phyloP scores from a whole-genome alignment of 2,113 vertebrate genomes.

The Siniperca knerii region DNA sequence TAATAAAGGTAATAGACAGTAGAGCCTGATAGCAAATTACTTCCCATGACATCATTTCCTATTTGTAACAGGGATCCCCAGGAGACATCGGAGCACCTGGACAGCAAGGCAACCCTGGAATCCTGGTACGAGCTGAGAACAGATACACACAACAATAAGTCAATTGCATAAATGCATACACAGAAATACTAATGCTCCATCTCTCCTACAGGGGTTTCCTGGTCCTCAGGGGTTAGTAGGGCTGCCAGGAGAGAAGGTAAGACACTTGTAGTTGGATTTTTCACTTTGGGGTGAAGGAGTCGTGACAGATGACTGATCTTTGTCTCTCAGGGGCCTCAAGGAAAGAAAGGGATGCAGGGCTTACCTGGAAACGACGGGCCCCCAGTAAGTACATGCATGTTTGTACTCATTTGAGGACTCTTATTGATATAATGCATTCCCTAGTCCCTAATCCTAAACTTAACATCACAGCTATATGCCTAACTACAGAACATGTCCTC shows the following conservation, averaged over 20 bases:
- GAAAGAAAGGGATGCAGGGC: slow-evolving; percentile 89
- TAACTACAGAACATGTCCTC: slow-evolving; percentile 8
- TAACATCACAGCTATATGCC: neutral
- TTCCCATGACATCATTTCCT: slow-evolving; percentile 36
- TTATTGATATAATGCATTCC: slow-evolving; percentile 22
- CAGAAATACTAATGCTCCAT: slow-evolving; percentile 7
- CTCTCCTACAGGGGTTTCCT: slow-evolving; percentile 88
- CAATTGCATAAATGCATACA: neutral
- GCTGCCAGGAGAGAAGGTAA: slow-evolving; percentile 91
- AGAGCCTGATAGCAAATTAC: neutral
- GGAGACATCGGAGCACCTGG: slow-evolving; percentile 90
- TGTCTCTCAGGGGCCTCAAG: slow-evolving; percentile 87
- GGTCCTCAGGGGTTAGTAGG: slow-evolving; percentile 92
- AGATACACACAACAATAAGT: neutral
- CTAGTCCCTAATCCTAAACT: neutral
- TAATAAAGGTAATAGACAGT: neutral
- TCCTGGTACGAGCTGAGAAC: slow-evolving; percentile 83
- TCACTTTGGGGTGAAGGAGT: neutral
- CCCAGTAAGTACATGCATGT: slow-evolving; percentile 79
- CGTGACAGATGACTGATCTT: neutral
- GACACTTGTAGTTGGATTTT: slow-evolving; percentile 28
- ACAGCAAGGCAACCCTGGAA: slow-evolving; percentile 92
- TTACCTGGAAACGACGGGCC: slow-evolving; percentile 90
- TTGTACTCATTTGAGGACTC: neutral
- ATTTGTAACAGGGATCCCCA: slow-evolving; percentile 83